Base-by-base conservation (phyloP, 2,113 vertebrate genomes). In the Nycticebus coucang region DNA sequence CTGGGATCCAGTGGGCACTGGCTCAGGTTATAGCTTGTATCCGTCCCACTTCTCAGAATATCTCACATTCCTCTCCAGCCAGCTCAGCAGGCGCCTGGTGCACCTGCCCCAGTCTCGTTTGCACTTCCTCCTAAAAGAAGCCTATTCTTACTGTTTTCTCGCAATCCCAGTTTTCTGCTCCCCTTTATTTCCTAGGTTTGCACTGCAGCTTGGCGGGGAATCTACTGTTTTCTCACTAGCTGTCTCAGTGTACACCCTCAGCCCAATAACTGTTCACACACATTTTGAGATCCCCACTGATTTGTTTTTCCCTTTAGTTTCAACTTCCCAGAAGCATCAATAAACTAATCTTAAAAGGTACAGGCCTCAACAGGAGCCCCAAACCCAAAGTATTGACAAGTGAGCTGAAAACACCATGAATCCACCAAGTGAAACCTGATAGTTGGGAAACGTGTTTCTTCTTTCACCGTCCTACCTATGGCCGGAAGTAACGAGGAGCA, bases 231-330 rank as follows among this genome's bases (percentile, higher is more conserved):
- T 57, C 24, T 91, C 60, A 88, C 57, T 85, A 93, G 88, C 85
- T 83, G 90, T 17, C 86, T 89, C 60, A 69, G 13, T 26, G 12
- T 41, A 89, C 22, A 87, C 24, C 74, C 33, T 21, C 45, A 2
- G 33, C 35, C 68, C 53, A 50, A 89, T 35, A 94, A 72, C 84
- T 24, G 68, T 82, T 94, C 92, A 96, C 75, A 89, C 55, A 78
- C 19, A 96, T 87, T 90, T 96, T 82, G 55, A 96, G 75, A 96
- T 87, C 41, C 86, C 69, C 72, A 87, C 79, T 80, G 94, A 89
- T 95, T 95, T 96, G 79, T 86, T 96, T 97, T 89, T 91, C 86
- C 69, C 45, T 94, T 92, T 71, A 78, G 86, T 91, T 93, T 93
- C 71, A 87, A 97, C 83, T 87, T 95, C n/a, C 78, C 37, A 64